A percentile compares a stretch with the other conserved stretches of the same genome.
Conservation (phyloP, 2,797 vertebrate genomes). For the Holocentrus rufus region DNA sequence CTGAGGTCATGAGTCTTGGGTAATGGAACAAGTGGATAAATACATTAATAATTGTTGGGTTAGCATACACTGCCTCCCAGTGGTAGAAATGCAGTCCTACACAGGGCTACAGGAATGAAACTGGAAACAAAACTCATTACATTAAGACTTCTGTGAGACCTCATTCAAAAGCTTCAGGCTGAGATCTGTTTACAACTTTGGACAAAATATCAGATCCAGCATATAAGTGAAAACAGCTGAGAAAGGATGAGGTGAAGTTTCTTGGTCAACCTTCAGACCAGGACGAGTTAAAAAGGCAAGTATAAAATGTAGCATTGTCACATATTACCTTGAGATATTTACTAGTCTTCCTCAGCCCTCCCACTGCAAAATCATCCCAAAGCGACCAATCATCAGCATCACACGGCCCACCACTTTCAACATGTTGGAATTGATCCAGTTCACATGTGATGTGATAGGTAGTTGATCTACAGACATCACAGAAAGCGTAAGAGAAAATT, state of each 20-base stretch:
- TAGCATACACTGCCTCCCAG: conserved; percentile 71
- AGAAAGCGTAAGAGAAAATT: neutral
- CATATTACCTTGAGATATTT: too few species aligned
- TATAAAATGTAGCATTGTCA: too few species aligned
- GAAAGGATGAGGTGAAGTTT: neutral
- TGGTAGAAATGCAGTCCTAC: conserved; percentile 45
- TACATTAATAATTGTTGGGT: neutral
- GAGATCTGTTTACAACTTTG: too few species aligned
- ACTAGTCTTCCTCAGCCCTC: too few species aligned
- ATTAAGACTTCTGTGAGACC: neutral
- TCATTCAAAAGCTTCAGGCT: too few species aligned
- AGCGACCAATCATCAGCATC: too few species aligned
- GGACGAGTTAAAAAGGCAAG: neutral
- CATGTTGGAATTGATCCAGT: neutral
- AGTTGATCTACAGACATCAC: neutral
- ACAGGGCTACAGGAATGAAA: neutral
- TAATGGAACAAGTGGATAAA: neutral
- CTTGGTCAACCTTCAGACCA: neutral
- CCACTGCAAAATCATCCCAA: too few species aligned
- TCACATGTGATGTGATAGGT: neutral
- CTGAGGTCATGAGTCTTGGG: neutral
- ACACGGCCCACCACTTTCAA: too few species aligned
- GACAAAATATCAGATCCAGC: neutral
- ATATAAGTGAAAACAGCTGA: neutral
- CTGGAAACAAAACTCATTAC: neutral